These are phyloP conservation scores for Apamea monoglypha DNA, from an alignment of 2,888 invertebrate species.

Conservation along the genomic window DNA sequence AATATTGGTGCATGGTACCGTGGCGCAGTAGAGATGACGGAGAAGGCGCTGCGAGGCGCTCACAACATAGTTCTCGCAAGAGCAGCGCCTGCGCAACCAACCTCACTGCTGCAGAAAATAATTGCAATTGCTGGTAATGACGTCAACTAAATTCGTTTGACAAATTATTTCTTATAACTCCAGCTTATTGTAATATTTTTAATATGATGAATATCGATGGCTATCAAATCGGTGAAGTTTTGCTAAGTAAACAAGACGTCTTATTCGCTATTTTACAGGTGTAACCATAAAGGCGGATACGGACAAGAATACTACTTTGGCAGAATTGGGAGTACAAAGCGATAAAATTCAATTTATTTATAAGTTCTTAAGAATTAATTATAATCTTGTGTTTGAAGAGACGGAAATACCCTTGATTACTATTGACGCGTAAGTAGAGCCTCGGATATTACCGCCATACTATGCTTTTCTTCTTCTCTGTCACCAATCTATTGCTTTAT, in stretches of 20 bases:
- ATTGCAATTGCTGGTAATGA: constrained; percentile 44
- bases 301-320: constrained; percentile 38
- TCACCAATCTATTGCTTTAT: not conserved
- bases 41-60: constrained; percentile 35
- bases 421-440: constrained; percentile 40
- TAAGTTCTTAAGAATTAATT: constrained; percentile 25
- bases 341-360: constrained; percentile 29
- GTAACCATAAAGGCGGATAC: constrained; percentile 4
- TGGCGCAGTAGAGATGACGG: not conserved
- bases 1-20: too few relatives aligned
- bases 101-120: constrained; percentile 3
- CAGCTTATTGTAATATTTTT: not conserved
- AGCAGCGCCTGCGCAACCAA: not conserved
- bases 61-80: constrained; percentile 23
- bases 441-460: not conserved
- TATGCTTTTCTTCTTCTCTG: not conserved
- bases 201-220: not conserved
- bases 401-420: constrained; percentile 41
- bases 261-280: not conserved
- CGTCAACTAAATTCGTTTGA: not conserved
- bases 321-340: constrained; percentile 41
- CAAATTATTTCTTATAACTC: too few relatives aligned
- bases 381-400: constrained; percentile 33
- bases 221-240: not conserved
- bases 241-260: not conserved